Evolutionary conservation across 1,140 invertebrate species (phyloP).

Genomic region (Copidosoma floridanum): DNA sequence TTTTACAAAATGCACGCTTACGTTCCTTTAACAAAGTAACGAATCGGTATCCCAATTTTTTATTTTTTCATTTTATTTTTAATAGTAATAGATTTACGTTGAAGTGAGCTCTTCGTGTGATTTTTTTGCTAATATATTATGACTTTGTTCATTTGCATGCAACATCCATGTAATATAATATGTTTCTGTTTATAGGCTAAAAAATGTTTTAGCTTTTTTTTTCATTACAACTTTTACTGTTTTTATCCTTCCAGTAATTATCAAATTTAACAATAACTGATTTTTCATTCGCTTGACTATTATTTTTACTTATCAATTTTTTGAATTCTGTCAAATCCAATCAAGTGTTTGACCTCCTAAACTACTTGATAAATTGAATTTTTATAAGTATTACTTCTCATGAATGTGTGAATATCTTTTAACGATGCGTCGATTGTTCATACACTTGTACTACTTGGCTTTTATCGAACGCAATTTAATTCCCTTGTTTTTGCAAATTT

Average conservation of each 20-base stretch:
- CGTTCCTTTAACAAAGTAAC: conserved; percentile 2
- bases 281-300: no score
- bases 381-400: no score
- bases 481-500: not conserved
- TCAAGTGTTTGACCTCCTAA: no score
- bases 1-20: not conserved
- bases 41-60: not conserved
- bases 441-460: no score
- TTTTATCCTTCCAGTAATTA: not conserved
- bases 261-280: not conserved
- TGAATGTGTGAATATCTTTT: no score
- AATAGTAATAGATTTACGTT: no score
- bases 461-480: conserved; percentile 15
- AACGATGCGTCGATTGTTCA: no score
- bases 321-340: no score
- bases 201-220: not conserved
- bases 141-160: not conserved
- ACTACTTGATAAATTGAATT: no score
- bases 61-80: not conserved
- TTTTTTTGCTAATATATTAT: no score
- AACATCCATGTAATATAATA: conserved; percentile 4
- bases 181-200: conserved; percentile 9
- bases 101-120: no score
- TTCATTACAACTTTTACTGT: not conserved
- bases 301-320: no score